Evolutionary conservation across 2,797 vertebrate genomes (phyloP).

Genomic region (Anableps anableps): DNA sequence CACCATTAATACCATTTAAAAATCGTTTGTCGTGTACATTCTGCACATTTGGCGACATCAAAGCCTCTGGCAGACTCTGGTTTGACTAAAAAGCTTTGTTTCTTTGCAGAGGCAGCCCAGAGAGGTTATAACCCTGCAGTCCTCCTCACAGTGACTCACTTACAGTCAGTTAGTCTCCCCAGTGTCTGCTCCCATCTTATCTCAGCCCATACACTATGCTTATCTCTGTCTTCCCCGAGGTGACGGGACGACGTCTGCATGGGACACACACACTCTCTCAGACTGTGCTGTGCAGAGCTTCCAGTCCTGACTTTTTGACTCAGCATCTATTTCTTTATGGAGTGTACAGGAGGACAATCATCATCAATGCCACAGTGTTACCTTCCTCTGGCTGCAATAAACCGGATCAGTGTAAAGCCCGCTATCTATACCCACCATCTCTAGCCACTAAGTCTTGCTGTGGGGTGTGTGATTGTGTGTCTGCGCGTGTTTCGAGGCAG

Average conservation of each 20-base stretch:
- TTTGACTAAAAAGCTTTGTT: background rate
- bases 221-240: conserved; percentile 75
- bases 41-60: background rate
- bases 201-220: conserved; percentile 72
- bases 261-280: conserved; percentile 42
- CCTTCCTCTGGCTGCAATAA: conserved; percentile 47
- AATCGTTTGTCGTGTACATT: background rate
- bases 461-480: conserved; percentile 25
- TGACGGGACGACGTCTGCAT: conserved; percentile 74
- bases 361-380: conserved; percentile 53
- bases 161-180: conserved; percentile 75
- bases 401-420: conserved; percentile 70
- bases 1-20: too few species aligned
- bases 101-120: background rate
- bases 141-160: conserved; percentile 69
- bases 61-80: background rate
- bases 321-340: conserved; percentile 62
- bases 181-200: conserved; percentile 76
- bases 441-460: conserved; percentile 41
- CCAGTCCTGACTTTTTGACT: conserved; percentile 63
- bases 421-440: conserved; percentile 72
- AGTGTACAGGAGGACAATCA: conserved; percentile 34
- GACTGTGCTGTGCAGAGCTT: conserved; percentile 36
- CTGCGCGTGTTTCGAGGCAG: conserved; percentile 1
- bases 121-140: conserved; percentile 50